Conservation (phyloP, 2,113 vertebrate species). For the Oryzias curvinotus region DNA sequence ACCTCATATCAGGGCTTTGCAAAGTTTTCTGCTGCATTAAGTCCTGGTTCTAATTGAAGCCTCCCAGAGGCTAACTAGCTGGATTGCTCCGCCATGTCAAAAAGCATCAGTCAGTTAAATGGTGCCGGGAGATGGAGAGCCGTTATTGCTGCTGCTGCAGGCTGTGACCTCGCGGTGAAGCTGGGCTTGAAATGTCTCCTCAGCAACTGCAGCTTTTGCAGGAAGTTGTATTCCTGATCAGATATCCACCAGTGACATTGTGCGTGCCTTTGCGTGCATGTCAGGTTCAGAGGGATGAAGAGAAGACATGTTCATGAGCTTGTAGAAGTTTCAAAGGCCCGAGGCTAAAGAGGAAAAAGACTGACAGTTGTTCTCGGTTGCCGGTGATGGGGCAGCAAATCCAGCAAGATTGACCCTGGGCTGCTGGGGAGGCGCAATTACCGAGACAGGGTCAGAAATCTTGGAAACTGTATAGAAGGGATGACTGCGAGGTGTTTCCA, state of each 20-base stretch:
- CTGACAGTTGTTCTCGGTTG: slow-evolving; percentile 28
- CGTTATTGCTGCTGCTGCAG: slow-evolving; percentile 57
- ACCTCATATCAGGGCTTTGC: slow-evolving; percentile 59
- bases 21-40: slow-evolving; percentile 73
- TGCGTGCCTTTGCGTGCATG: background rate
- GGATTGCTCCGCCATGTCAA: slow-evolving; percentile 70
- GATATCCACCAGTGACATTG: slow-evolving; percentile 9
- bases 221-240: slow-evolving; percentile 34
- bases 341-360: slow-evolving; percentile 11
- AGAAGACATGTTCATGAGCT: background rate
- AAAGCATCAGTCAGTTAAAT: slow-evolving; percentile 80
- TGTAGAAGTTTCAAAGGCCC: background rate
- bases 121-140: slow-evolving; percentile 64
- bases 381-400: slow-evolving; percentile 42
- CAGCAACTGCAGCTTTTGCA: slow-evolving; percentile 32
- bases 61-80: slow-evolving; percentile 73
- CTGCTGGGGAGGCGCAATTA: slow-evolving; percentile 25
- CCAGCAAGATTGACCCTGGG: slow-evolving; percentile 27
- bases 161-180: slow-evolving; percentile 73
- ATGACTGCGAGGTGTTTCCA: slow-evolving; percentile 37
- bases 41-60: slow-evolving; percentile 72
- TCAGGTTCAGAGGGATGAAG: slow-evolving; percentile 1
- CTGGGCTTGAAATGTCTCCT: slow-evolving; percentile 54
- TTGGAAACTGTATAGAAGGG: slow-evolving; percentile 5
- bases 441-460: slow-evolving; percentile 16